A percentile compares a stretch with the other conserved stretches of the same genome.
Evolutionary conservation across 2,888 invertebrate genomes (phyloP).

Genomic region (Micropterix aruncella): DNA sequence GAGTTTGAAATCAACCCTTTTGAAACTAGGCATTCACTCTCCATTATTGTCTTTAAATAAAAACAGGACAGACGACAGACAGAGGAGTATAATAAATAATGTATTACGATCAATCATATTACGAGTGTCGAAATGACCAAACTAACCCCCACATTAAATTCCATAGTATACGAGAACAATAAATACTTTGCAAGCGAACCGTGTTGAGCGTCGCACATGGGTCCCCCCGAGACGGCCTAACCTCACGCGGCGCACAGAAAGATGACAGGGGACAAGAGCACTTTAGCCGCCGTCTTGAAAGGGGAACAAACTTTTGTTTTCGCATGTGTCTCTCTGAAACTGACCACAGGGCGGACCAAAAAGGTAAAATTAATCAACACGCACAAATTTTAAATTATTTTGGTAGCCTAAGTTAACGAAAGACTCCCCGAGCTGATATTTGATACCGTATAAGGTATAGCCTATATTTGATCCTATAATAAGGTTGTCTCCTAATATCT

Average conservation of each 20-base stretch:
- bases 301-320: constrained; percentile 57
- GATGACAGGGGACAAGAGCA: constrained; percentile 62
- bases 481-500: too few species aligned
- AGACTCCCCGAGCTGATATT: too few species aligned
- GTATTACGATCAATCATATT: neutral
- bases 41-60: constrained; percentile 7
- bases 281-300: constrained; percentile 63
- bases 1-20: constrained; percentile 39
- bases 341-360: constrained; percentile 26
- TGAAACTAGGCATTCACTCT: constrained; percentile 24
- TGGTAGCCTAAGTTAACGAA: too few species aligned
- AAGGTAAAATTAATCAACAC: constrained; percentile 1
- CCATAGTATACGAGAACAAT: neutral
- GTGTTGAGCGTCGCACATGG: neutral
- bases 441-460: too few species aligned
- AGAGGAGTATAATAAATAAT: too few species aligned
- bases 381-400: too few species aligned
- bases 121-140: neutral
- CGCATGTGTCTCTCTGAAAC: constrained; percentile 38
- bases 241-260: constrained; percentile 57
- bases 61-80: constrained; percentile 21
- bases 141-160: neutral
- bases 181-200: neutral
- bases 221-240: neutral
- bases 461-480: too few species aligned